These are phyloP conservation scores for Parambassis ranga DNA, from an alignment of 2,797 vertebrate species.

Conservation along the genomic window DNA sequence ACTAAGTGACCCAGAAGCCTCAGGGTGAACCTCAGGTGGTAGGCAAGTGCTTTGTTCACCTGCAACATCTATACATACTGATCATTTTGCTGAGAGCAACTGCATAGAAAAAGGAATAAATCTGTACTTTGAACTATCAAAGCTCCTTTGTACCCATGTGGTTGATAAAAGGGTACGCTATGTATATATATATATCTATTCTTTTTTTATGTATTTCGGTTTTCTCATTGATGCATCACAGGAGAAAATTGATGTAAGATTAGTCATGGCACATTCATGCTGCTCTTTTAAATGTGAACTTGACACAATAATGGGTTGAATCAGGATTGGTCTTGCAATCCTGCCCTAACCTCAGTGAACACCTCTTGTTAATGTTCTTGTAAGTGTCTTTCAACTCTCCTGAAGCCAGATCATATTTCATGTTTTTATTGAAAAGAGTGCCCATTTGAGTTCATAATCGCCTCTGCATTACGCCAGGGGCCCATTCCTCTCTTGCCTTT, in stretches of 20 bases:
- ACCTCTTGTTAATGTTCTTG: slow-evolving; percentile 57
- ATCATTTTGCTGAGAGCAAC: slow-evolving; percentile 1
- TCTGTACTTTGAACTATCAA: slow-evolving; percentile 14
- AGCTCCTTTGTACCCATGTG: slow-evolving; percentile 9
- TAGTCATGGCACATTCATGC: neutral
- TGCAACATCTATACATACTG: neutral
- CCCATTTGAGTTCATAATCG: slow-evolving; percentile 79
- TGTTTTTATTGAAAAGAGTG: slow-evolving; percentile 72
- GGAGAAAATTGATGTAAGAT: slow-evolving; percentile 6
- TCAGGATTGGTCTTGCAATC: slow-evolving; percentile 15
- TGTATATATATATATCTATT: too few relatives aligned
- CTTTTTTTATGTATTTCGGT: too few relatives aligned
- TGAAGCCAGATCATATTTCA: slow-evolving; percentile 72
- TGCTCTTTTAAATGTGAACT: slow-evolving; percentile 12
- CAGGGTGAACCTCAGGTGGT: neutral
- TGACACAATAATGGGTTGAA: slow-evolving; percentile 11
- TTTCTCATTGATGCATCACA: neutral
- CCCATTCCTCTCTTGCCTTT: slow-evolving; percentile 59
- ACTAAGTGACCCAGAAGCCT: neutral
- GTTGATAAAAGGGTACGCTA: slow-evolving; percentile 2
- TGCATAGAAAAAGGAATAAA: neutral
- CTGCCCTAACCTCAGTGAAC: slow-evolving; percentile 36
- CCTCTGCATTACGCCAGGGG: slow-evolving; percentile 70
- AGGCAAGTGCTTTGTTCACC: slow-evolving; percentile 1
- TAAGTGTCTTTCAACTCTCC: slow-evolving; percentile 64